A percentile compares a stretch with the other conserved stretches of the same genome.
These are phyloP conservation scores for Chaetodon trifascialis DNA, from an alignment of 2,113 vertebrate genomes.

Conservation along the genomic window DNA sequence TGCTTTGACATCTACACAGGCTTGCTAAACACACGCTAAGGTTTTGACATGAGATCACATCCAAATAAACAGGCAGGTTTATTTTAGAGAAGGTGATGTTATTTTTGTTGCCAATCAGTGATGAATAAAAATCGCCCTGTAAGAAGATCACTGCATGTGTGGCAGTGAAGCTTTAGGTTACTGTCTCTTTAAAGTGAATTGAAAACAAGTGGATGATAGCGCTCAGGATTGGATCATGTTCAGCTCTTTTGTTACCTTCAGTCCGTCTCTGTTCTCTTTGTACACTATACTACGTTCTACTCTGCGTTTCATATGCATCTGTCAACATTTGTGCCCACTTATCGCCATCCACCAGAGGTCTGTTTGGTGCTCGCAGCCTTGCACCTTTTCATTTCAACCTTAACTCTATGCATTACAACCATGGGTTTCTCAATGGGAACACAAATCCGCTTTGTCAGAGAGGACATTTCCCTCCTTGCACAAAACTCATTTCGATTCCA, in stretches of 20 bases:
- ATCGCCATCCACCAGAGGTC: slow-evolving; percentile 26
- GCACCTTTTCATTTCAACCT: slow-evolving; percentile 54
- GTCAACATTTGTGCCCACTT: slow-evolving; percentile 26
- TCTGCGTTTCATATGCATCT: slow-evolving; percentile 5
- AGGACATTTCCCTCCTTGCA: slow-evolving; percentile 72
- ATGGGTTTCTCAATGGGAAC: slow-evolving; percentile 62
- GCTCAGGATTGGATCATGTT: slow-evolving; percentile 2
- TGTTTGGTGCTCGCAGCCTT: slow-evolving; percentile 47
- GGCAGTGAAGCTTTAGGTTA: slow-evolving; percentile 17
- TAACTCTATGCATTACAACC: slow-evolving; percentile 54
- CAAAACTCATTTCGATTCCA: slow-evolving; percentile 76
- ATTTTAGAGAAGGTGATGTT: slow-evolving; percentile 48
- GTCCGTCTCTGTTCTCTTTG: not conserved
- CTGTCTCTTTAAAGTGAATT: slow-evolving; percentile 25
- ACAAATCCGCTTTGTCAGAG: slow-evolving; percentile 75
- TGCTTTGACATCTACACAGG: slow-evolving; percentile 40
- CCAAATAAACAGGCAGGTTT: slow-evolving; percentile 25
- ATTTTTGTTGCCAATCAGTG: slow-evolving; percentile 49
- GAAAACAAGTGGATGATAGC: slow-evolving; percentile 25
- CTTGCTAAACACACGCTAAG: slow-evolving; percentile 19
- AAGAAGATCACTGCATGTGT: not conserved
- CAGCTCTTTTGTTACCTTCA: not conserved
- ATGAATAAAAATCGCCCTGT: slow-evolving; percentile 1
- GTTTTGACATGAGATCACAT: slow-evolving; percentile 49
- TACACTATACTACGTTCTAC: slow-evolving; percentile 2